phyloP scores from a whole-genome alignment of 2,888 invertebrate genomes.

The Hetaerina titia region DNA sequence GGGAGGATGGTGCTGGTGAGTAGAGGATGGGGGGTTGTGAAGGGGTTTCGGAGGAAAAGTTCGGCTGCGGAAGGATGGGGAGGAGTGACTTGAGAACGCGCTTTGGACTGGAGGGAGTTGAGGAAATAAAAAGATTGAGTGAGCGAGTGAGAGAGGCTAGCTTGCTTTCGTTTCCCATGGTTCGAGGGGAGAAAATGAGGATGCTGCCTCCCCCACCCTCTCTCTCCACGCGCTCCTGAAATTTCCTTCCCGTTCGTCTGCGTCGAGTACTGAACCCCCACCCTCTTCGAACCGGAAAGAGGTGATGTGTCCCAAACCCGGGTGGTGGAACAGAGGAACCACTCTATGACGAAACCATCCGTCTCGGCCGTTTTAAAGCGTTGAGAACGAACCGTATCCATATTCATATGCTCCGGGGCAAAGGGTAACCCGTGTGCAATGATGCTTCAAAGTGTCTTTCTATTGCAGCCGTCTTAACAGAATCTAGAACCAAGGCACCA shows the following conservation, averaged over 20 bases:
- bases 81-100: background rate
- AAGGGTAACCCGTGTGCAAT: background rate
- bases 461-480: background rate
- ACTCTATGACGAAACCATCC: background rate
- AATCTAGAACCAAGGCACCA: background rate
- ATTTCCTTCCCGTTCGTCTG: background rate
- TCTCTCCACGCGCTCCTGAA: background rate
- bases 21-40: background rate
- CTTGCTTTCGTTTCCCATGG: conserved; percentile 17
- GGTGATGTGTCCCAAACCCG: background rate
- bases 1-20: background rate
- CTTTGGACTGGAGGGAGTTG: background rate
- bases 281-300: conserved; percentile 18
- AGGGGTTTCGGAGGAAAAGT: background rate
- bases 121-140: background rate
- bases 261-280: background rate
- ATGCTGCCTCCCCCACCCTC: background rate
- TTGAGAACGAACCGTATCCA: background rate
- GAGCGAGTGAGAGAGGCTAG: background rate
- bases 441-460: background rate
- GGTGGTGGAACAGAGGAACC: background rate
- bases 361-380: background rate
- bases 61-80: background rate
- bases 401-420: background rate
- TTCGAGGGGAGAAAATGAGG: conserved; percentile 26